Base-by-base conservation (phyloP, 2,888 invertebrate genomes). In the Octonoba sinensis region DNA sequence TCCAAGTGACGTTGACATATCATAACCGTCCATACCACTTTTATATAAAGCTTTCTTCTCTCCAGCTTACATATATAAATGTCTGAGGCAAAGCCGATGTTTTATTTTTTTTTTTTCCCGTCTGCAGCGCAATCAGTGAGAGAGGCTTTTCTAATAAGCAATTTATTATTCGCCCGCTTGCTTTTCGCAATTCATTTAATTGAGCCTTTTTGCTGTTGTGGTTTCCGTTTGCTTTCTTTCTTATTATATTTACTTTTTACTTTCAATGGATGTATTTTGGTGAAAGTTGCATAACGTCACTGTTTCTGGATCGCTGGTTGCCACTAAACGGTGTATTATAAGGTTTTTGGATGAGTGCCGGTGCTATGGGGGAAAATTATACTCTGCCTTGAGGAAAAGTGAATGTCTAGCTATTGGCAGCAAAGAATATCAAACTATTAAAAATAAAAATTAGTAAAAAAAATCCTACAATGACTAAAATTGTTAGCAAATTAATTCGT, bases 21-120 rank as follows among this genome's bases (percentile, higher is more conserved):
- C 79, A 79, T 65, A 70, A 51, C 66, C 79, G 64, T 67, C 79
- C 66, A 79, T 64, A 78, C 64, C 71, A 54, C 71, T 78, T 72
- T 70, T 49, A 72, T 70, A 54, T 22, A 27, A 56, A 24, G 54
- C 54, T 75, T 75, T 75, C 49, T 60, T 59, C 44, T 64, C 64
- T 18, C 44, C 36, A 22, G 24, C 60, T 36, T 60, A 62, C 60
- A 67, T 67, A 66, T 27, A 59, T 66, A 57, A 47, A 47, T 66
- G 49, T 44, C 36, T 36, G 36, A 36, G 11, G 36, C 36, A 36
- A 36, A 36, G 36, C 6, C 36, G 36, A 8, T 36, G 36, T 6
- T 36, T 36, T 36, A 36, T 36, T 22, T 18, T 27, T 46, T 51
- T 51, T 36, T 22, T 18, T 27, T 46, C 36, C 36, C 22, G 12